Evolutionary conservation across 2,888 invertebrate genomes (phyloP), one percentile per base, ranked within the genome.

Genomic region (Petrolisthes manimaculis): DNA sequence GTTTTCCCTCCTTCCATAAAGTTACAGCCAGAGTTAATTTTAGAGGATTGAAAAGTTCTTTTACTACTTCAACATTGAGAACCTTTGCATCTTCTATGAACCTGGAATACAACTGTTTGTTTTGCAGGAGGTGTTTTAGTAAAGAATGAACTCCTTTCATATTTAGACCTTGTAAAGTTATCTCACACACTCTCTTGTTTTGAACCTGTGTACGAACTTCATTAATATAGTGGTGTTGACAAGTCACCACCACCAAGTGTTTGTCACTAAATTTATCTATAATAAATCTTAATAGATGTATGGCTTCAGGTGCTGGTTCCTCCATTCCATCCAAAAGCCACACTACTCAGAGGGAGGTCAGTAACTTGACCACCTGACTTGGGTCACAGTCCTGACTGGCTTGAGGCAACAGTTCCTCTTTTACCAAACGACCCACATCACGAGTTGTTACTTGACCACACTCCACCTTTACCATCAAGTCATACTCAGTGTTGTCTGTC

Each of bases 241-340:
- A 67, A 21, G 84, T 79, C 9, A 84, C 37, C 9, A 88, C 8
- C 24, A 88, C 55, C 4, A 54, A 55, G 37, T 88, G 88, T 14
- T n/a, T 37, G 14, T 18, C 12, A 18, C 74, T 51, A 51, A 24
- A 24, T 18, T 55, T 74, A 5, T 51, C 51, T n/a, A 79, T n/a
- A 5, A 12, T 21, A 88, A 14, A 9, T n/a, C n/a, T n/a, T n/a
- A n/a, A n/a, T n/a, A 88, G 37, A 24, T 0, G n/a, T 6, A 8
- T 55, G 5, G 84, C 88, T 24, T 84, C 84, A 4, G 18, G 53
- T 51, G 84, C 69, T 18, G 88, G 79, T n/a, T 87, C 87, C 55
- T 84, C 88, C 37, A 74, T 67, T 4, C 88, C 84, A 37, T 88
- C 88, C 51, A 88, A 51, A 9, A 88, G 21, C 88, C 88, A 88